These are phyloP conservation scores for Gymnoscelis rufifasciata DNA, from an alignment of 2,888 invertebrate species.

Conservation along the genomic window DNA sequence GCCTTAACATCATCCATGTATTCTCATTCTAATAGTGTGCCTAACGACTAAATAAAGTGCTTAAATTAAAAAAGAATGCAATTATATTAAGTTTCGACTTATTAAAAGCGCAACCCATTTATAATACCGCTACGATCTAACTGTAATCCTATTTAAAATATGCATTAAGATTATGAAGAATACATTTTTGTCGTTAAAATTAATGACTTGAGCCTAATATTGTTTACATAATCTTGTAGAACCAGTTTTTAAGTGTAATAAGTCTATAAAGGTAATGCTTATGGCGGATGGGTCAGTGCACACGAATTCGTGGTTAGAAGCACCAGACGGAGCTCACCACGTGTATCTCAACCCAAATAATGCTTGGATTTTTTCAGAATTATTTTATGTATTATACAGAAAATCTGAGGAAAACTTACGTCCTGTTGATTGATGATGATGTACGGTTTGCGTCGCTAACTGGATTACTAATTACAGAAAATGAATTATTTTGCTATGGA, in stretches of 20 bases:
- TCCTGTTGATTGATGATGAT: too few species aligned
- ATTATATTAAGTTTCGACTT: neutral
- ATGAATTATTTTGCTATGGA: too few species aligned
- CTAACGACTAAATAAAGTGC: too few species aligned
- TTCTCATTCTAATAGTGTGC: too few species aligned
- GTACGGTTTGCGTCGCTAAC: too few species aligned
- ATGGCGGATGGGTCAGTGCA: conserved; percentile 2
- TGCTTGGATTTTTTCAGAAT: too few species aligned
- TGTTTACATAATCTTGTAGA: conserved; percentile 7
- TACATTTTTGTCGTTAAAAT: conserved; percentile 15
- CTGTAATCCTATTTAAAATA: conserved; percentile 3
- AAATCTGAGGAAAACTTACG: too few species aligned
- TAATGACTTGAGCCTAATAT: conserved; percentile 15
- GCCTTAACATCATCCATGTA: too few species aligned
- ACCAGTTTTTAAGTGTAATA: conserved; percentile 1
- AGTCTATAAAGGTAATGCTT: neutral
- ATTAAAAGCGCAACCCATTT: neutral
- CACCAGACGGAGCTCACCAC: too few species aligned
- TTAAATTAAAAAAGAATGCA: neutral
- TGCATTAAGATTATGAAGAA: conserved; percentile 3
- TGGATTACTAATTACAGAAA: too few species aligned
- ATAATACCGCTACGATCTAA: neutral
- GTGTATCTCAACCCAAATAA: too few species aligned
- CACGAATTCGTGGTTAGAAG: neutral
- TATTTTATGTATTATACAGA: too few species aligned